phyloP scores from a whole-genome alignment of 1,140 invertebrate genomes.

The Brachionus angularis region DNA sequence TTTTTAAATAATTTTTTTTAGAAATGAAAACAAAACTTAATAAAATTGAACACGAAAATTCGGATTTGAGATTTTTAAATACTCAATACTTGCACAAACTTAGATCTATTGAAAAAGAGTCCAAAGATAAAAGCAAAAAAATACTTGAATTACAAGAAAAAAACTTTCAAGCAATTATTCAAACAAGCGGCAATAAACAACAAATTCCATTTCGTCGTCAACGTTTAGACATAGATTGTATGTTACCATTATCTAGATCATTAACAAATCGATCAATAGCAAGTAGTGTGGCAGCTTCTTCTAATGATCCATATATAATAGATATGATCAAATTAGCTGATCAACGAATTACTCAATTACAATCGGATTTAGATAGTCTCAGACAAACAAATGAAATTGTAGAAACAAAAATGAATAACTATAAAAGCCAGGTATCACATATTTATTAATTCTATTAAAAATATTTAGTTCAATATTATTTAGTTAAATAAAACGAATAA shows the following conservation, averaged over 20 bases:
- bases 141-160: conserved; percentile 64
- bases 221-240: conserved; percentile 56
- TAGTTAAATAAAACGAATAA: no score
- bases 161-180: conserved; percentile 61
- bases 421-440: conserved; percentile 53
- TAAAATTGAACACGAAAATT: conserved; percentile 63
- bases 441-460: background rate
- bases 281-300: conserved; percentile 44
- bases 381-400: conserved; percentile 51
- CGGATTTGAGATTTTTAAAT: conserved; percentile 62
- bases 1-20: conserved; percentile 48
- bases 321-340: conserved; percentile 57
- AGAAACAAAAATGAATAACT: conserved; percentile 52
- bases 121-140: conserved; percentile 61
- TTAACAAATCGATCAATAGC: background rate
- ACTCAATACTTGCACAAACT: conserved; percentile 63
- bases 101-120: conserved; percentile 61
- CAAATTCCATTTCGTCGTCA: conserved; percentile 56
- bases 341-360: conserved; percentile 52
- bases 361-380: conserved; percentile 47
- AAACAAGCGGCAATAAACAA: conserved; percentile 57
- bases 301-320: conserved; percentile 56
- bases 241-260: conserved; percentile 47
- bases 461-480: no score
- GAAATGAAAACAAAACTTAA: conserved; percentile 64